phyloP scores from a whole-genome alignment of 2,113 vertebrate species.

The Tricholaema leucomelas region DNA sequence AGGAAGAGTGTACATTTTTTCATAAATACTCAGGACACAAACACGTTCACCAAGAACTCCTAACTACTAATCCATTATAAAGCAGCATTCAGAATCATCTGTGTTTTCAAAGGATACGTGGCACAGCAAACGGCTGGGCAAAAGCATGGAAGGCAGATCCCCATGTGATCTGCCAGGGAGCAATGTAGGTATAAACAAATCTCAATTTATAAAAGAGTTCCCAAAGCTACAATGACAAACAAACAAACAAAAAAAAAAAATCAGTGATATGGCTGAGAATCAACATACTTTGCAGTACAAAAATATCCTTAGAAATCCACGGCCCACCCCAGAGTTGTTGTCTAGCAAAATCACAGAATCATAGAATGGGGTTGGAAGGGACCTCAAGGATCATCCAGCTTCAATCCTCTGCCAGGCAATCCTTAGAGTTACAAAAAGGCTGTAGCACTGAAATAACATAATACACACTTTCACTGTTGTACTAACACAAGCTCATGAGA shows the following conservation, averaged over 20 bases:
- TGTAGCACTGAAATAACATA: not conserved
- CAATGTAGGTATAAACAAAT: slow-evolving; percentile 98
- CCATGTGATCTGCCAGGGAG: slow-evolving; percentile 98
- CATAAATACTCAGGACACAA: not conserved
- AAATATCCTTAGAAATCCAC: not conserved
- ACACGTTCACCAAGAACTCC: not conserved
- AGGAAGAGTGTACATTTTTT: not conserved
- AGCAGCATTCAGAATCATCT: not conserved
- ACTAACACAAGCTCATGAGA: not conserved
- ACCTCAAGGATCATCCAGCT: no score
- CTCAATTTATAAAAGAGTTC: slow-evolving; percentile 95
- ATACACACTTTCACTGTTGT: not conserved
- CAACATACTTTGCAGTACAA: not conserved
- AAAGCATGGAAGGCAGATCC: slow-evolving; percentile 98
- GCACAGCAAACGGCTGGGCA: slow-evolving; percentile 97
- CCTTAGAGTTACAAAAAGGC: not conserved
- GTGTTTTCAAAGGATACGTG: slow-evolving; percentile 90
- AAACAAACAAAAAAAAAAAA: not conserved
- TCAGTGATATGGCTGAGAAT: not conserved
- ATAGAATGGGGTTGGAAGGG: no score
- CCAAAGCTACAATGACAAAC: slow-evolving; percentile 82
- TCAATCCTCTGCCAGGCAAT: no score
- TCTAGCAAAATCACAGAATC: not conserved
- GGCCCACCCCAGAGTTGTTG: not conserved
- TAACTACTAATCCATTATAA: not conserved